phyloP scores from a whole-genome alignment of 2,797 vertebrate genomes.

The Clarias laeviceps region DNA sequence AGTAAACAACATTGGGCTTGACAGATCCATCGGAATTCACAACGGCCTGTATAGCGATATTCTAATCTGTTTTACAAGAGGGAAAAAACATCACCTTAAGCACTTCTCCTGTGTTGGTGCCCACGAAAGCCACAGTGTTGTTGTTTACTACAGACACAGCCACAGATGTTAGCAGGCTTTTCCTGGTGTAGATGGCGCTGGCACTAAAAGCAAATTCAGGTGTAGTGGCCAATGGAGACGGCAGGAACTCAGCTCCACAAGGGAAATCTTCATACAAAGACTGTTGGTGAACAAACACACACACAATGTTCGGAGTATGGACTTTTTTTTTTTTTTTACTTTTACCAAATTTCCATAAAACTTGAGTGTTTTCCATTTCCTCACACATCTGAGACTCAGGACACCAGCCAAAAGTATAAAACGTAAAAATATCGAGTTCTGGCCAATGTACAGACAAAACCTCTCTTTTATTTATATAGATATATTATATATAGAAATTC shows the following conservation, averaged over 20 bases:
- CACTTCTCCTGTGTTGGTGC: slow-evolving; percentile 83
- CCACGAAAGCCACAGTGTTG: slow-evolving; percentile 87
- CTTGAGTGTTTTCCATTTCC: no score
- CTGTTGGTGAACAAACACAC: slow-evolving; percentile 29
- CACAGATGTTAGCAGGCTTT: slow-evolving; percentile 81
- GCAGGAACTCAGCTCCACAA: slow-evolving; percentile 78
- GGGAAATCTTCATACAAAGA: slow-evolving; percentile 18
- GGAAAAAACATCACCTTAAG: slow-evolving; percentile 72
- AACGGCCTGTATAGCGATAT: no score
- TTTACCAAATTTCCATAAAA: no score
- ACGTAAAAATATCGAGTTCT: no score
- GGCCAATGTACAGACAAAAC: no score
- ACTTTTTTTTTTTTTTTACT: background rate
- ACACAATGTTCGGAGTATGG: background rate
- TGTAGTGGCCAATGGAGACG: slow-evolving; percentile 86
- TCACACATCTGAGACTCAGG: no score
- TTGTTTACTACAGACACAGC: slow-evolving; percentile 81
- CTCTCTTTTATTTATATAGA: no score
- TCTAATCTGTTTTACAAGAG: background rate
- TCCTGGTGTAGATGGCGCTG: slow-evolving; percentile 64
- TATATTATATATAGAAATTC: no score
- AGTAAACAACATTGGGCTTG: background rate
- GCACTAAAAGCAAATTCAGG: slow-evolving; percentile 72
- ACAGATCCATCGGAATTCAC: background rate
- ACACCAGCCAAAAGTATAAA: no score